Base-by-base conservation (phyloP, 1,140 invertebrate species). In the Lerema accius region DNA sequence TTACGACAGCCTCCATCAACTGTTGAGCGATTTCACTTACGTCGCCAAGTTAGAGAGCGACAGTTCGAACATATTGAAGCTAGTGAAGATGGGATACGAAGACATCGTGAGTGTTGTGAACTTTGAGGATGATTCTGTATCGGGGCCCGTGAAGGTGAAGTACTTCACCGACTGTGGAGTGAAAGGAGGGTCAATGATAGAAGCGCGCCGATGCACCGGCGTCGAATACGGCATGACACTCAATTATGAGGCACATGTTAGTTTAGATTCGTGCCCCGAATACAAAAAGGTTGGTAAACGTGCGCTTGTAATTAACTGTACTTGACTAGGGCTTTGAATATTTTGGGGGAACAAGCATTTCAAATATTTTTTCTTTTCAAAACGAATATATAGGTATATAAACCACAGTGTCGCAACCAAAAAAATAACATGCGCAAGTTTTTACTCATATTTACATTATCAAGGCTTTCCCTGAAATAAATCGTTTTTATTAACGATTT, bases 21-120 rank as follows among this genome's bases (percentile, higher is more conserved):
- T 93, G 0, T 80, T 94, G 37, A 86, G 89, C 39, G 91, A 93
- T 53, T 92, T 92, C 32, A 92, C 92, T 1, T 93, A 92, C 73
- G 92, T 94, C 4, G 93, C 92, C 2, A 91, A 90, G 37, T 64
- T 94, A 14, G 91, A 92, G 59, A 87, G 87, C 13, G 91, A 94
- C 83, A 93, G 93, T 42, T 92, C 91, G 0, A 94, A 94, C 70
- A 93, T 94, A 39, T 71, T 94, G 43, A 92, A 94, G 59, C 68
- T 94, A 15, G 92, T 94, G 3, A 92, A 92, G 62, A 91, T 91
- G 62, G 93, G 93, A 69, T 94, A 93, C 60, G 89, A 92, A 78
- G 91, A 92, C 48, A 91, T 93, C 28, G 89, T 92, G 0, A 92
- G 92, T 45, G 89, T 92, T 16, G 92, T 93, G 1, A 88, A 92